phyloP scores from a whole-genome alignment of 2,113 vertebrate genomes.

The Talpa occidentalis region DNA sequence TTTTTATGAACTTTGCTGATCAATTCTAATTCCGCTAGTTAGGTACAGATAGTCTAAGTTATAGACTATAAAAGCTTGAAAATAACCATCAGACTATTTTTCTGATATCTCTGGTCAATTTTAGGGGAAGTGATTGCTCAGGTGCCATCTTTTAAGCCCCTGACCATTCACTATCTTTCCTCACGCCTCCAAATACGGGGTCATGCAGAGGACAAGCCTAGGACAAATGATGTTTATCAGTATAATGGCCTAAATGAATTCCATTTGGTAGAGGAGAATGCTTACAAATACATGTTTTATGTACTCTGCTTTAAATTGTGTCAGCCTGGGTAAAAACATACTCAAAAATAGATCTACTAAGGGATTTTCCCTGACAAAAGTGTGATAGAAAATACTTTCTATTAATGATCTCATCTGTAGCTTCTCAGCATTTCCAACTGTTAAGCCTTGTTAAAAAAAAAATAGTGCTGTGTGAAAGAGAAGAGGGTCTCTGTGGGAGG shows the following conservation, averaged over 20 bases:
- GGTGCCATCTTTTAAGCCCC: background rate
- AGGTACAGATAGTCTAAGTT: background rate
- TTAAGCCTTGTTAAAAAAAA: constrained; percentile 52
- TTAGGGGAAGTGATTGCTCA: background rate
- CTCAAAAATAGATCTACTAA: constrained; percentile 47
- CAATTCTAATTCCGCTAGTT: background rate
- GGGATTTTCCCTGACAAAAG: constrained; percentile 65
- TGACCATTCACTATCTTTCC: background rate
- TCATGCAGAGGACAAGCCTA: background rate
- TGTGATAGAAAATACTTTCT: constrained; percentile 20
- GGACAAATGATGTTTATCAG: constrained; percentile 3
- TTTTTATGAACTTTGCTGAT: background rate
- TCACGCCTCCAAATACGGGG: background rate
- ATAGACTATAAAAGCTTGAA: background rate
- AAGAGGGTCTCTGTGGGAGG: constrained; percentile 50
- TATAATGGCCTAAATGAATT: background rate
- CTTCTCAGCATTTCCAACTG: constrained; percentile 59
- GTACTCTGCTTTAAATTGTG: constrained; percentile 45
- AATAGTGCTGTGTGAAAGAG: constrained; percentile 46
- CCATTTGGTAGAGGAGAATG: background rate
- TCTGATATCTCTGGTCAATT: background rate
- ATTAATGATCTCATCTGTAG: constrained; percentile 66
- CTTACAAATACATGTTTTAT: constrained; percentile 32
- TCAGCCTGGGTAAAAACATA: constrained; percentile 2
- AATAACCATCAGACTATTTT: background rate